Evolutionary conservation across 2,797 vertebrate species (phyloP).

Genomic region (Sebastes nivosus): DNA sequence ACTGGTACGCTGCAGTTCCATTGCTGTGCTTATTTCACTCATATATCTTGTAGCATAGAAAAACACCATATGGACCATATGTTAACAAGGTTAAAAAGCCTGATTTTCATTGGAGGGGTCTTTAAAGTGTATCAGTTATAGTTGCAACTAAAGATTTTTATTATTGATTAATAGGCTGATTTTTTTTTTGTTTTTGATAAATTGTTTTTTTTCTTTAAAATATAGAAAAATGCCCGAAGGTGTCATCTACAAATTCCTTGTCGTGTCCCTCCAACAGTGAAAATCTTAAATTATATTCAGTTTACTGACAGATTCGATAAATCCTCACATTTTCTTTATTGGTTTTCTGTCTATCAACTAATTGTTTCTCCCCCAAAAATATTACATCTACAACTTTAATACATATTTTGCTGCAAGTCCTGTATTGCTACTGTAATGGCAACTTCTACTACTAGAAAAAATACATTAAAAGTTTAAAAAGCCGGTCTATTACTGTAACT

Average conservation of each 20-base stretch:
- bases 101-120: background rate
- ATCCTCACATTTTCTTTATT: no score
- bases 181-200: background rate
- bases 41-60: background rate
- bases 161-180: background rate
- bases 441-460: background rate
- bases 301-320: background rate
- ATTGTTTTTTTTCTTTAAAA: background rate
- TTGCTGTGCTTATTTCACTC: background rate
- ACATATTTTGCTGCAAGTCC: background rate
- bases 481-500: background rate
- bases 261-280: background rate
- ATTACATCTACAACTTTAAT: background rate
- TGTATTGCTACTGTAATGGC: background rate
- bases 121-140: no score
- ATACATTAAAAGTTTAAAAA: background rate
- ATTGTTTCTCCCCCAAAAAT: background rate
- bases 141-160: background rate
- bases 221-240: no score
- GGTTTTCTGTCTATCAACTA: no score
- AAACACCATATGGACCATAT: background rate
- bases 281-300: background rate
- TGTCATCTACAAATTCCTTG: background rate
- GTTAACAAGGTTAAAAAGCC: background rate
- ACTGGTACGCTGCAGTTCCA: no score